Base-by-base conservation (phyloP, 2,113 vertebrate genomes). In the Amia ocellicauda region DNA sequence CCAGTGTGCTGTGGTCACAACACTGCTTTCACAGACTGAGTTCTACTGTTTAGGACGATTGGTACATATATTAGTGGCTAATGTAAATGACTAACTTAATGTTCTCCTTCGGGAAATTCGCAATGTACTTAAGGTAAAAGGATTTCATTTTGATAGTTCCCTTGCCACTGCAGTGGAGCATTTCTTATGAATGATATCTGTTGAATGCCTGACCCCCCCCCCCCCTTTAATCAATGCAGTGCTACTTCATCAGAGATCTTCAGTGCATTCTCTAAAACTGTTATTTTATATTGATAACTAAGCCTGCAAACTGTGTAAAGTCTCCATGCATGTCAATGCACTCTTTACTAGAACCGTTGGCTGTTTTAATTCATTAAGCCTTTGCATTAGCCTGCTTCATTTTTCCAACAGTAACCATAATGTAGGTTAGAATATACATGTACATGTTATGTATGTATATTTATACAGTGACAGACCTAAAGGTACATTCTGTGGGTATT, bases 241-340 rank as follows among this genome's bases (percentile, higher is more conserved):
- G 52, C 63, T 74, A 63, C 62, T 55, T 68, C 64, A 66, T 66
- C 58, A 43, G 62, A 56, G 51, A 59, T 72, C 45, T 57, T 66
- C 66, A 36, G 27, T 66, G 53, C 57, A 63, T 71, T 62, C 63
- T 43, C 31, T 36, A 36, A 74, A 49, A 62, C 36, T 42, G 69
- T 66, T 73, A 67, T 74, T 66, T 80, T 72, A 62, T 61, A 75
- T 64, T 71, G 61, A 70, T 73, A 72, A 62, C 22, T 58, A 24
- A 45, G 69, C 54, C 66, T 73, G 67, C 40, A 67, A 71, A n/a
- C n/a, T n/a, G n/a, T n/a, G n/a, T n/a, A n/a, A n/a, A n/a, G n/a
- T n/a, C n/a, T n/a, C n/a, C n/a, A n/a, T n/a, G n/a, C n/a, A n/a
- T n/a, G n/a, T n/a, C n/a, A n/a, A n/a, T n/a, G n/a, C n/a, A n/a